Conservation (phyloP, 2,797 vertebrate genomes). For the Sebastes hubbsi region DNA sequence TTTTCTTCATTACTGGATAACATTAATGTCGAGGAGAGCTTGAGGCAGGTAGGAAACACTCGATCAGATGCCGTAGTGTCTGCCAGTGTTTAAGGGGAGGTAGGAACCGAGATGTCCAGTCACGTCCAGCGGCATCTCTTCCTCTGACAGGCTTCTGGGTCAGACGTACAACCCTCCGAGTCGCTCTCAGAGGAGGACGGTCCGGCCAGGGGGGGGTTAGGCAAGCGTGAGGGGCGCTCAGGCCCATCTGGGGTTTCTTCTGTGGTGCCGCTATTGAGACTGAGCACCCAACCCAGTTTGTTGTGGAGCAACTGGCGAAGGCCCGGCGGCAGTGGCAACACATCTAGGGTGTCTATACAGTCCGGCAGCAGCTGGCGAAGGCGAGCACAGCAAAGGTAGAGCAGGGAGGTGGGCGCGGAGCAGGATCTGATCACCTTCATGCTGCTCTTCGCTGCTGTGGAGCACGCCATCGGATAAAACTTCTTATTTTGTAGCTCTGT, state of each 20-base stretch:
- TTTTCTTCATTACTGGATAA: slow-evolving; percentile 6
- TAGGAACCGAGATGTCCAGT: slow-evolving; percentile 22
- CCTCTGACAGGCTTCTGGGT: slow-evolving; percentile 88
- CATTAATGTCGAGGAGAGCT: slow-evolving; percentile 33
- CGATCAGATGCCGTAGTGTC: slow-evolving; percentile 8
- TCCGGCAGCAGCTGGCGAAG: slow-evolving; percentile 92
- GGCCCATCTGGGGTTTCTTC: slow-evolving; percentile 62
- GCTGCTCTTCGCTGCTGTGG: slow-evolving; percentile 96
- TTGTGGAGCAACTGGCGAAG: slow-evolving; percentile 93
- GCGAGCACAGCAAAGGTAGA: slow-evolving; percentile 95
- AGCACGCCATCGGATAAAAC: slow-evolving; percentile 97
- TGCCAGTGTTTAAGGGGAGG: slow-evolving; percentile 46
- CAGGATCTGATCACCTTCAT: slow-evolving; percentile 98
- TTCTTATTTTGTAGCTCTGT: slow-evolving; percentile 92
- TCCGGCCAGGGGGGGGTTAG: slow-evolving; percentile 43
- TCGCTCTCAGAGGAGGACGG: slow-evolving; percentile 81
- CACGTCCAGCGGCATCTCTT: slow-evolving; percentile 96
- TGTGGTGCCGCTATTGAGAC: slow-evolving; percentile 82
- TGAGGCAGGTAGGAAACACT: slow-evolving; percentile 34
- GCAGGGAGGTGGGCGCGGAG: slow-evolving; percentile 91
- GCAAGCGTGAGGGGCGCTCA: slow-evolving; percentile 35
- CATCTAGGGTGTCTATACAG: slow-evolving; percentile 89
- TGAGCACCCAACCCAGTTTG: slow-evolving; percentile 96
- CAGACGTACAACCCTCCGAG: slow-evolving; percentile 83
- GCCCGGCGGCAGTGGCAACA: slow-evolving; percentile 92